Evolutionary conservation across 2,888 invertebrate species (phyloP).

Genomic region (Zootermopsis nevadensis): DNA sequence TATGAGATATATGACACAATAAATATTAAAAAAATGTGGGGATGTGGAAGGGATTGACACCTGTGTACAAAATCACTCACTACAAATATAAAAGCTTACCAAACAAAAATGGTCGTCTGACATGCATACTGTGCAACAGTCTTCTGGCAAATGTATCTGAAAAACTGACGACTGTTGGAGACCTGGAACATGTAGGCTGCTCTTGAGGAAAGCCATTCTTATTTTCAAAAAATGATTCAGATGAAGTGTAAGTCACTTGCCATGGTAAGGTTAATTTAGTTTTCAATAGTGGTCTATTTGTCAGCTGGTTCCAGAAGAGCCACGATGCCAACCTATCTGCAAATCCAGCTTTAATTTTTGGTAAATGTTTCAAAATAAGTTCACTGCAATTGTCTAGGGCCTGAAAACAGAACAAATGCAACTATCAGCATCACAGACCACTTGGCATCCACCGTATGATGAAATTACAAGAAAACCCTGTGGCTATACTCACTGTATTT

Average conservation of each 20-base stretch:
- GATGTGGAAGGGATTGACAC: no score
- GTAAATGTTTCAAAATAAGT: conserved; percentile 60
- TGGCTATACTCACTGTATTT: conserved; percentile 57
- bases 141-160: conserved; percentile 35
- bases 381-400: conserved; percentile 61
- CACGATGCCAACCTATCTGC: conserved; percentile 40
- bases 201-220: conserved; percentile 62
- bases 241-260: conserved; percentile 62
- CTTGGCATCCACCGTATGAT: neutral
- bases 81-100: conserved; percentile 27
- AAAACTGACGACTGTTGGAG: neutral
- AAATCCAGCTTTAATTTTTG: conserved; percentile 59
- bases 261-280: conserved; percentile 55
- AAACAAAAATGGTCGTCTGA: conserved; percentile 45
- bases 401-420: conserved; percentile 49
- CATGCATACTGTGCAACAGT: conserved; percentile 33
- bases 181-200: conserved; percentile 53
- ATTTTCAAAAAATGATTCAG: conserved; percentile 64
- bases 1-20: no score
- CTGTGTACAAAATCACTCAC: no score
- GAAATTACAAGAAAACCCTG: neutral
- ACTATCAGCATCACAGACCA: no score
- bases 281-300: conserved; percentile 52
- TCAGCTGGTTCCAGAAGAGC: conserved; percentile 42
- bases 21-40: no score